phyloP scores from a whole-genome alignment of 2,888 invertebrate species.

The Cheilosia pagana region DNA sequence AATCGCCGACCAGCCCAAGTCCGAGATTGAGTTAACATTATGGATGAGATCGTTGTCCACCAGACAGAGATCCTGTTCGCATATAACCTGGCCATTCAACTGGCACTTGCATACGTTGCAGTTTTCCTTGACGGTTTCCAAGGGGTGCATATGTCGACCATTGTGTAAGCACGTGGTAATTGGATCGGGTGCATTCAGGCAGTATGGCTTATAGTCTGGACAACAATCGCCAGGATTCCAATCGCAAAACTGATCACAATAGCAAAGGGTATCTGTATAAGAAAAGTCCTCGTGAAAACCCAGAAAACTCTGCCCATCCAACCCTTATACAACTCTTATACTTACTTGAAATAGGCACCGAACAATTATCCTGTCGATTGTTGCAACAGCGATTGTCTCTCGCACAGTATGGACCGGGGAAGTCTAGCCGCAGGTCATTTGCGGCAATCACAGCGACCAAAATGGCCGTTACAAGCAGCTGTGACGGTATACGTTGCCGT shows the following conservation, averaged over 20 bases:
- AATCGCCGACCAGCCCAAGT: slow-evolving; percentile 90
- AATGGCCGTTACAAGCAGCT: slow-evolving; percentile 56
- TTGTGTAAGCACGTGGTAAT: slow-evolving; percentile 84
- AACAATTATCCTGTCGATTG: slow-evolving; percentile 91
- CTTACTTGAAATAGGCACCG: slow-evolving; percentile 90
- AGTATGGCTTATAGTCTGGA: slow-evolving; percentile 93
- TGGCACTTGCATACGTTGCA: slow-evolving; percentile 90
- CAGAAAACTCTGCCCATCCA: neutral
- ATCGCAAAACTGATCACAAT: slow-evolving; percentile 97
- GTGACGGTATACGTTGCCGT: slow-evolving; percentile 53
- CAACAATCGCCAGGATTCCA: slow-evolving; percentile 92
- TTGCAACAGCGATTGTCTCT: slow-evolving; percentile 87
- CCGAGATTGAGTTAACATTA: slow-evolving; percentile 86
- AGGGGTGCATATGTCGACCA: slow-evolving; percentile 84
- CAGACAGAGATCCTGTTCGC: slow-evolving; percentile 90
- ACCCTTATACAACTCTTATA: slow-evolving; percentile 14
- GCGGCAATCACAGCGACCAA: slow-evolving; percentile 76
- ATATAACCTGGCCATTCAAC: slow-evolving; percentile 83
- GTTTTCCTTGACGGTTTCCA: slow-evolving; percentile 85
- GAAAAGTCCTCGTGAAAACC: neutral
- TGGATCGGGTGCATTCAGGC: slow-evolving; percentile 84
- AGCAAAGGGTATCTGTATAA: slow-evolving; percentile 92
- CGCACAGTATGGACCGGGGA: slow-evolving; percentile 82
- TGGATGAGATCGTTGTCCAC: slow-evolving; percentile 88
- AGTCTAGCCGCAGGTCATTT: slow-evolving; percentile 79